These are phyloP conservation scores for Martes martes DNA, from an alignment of 2,113 vertebrate species.

Conservation along the genomic window DNA sequence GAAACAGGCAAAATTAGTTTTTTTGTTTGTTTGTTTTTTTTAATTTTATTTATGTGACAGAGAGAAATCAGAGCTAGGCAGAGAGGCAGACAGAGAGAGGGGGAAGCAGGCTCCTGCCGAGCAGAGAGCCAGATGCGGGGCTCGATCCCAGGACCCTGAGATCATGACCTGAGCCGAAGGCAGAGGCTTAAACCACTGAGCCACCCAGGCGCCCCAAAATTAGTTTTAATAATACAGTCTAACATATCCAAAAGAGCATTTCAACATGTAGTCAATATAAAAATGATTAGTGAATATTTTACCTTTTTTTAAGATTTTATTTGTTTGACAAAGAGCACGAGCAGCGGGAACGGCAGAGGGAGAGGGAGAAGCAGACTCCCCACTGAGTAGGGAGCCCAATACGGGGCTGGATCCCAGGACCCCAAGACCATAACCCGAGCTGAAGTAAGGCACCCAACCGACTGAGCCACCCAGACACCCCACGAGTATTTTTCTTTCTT, in stretches of 20 bases:
- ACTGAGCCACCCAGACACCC: neutral
- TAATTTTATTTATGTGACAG: too few relatives aligned
- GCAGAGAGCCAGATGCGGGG: too few relatives aligned
- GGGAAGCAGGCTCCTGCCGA: too few relatives aligned
- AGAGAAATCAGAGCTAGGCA: too few relatives aligned
- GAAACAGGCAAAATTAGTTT: neutral
- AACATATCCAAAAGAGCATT: neutral
- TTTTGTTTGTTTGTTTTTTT: too few relatives aligned
- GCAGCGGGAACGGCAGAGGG: neutral
- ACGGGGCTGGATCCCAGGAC: neutral
- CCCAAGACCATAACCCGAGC: neutral
- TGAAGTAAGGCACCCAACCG: neutral
- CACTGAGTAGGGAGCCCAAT: neutral
- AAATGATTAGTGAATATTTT: neutral
- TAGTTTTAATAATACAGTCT: neutral
- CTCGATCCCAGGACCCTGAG: too few relatives aligned
- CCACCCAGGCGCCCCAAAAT: neutral
- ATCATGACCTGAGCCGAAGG: too few relatives aligned
- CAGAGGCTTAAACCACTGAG: too few relatives aligned
- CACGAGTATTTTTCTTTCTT: neutral
- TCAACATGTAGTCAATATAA: neutral
- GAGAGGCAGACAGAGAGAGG: too few relatives aligned
- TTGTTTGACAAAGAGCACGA: neutral
- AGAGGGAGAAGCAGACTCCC: neutral
- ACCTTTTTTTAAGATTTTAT: neutral